Evolutionary conservation across 2,888 invertebrate species (phyloP), one percentile per base, ranked within the genome.

Genomic region (Agrochola lota): DNA sequence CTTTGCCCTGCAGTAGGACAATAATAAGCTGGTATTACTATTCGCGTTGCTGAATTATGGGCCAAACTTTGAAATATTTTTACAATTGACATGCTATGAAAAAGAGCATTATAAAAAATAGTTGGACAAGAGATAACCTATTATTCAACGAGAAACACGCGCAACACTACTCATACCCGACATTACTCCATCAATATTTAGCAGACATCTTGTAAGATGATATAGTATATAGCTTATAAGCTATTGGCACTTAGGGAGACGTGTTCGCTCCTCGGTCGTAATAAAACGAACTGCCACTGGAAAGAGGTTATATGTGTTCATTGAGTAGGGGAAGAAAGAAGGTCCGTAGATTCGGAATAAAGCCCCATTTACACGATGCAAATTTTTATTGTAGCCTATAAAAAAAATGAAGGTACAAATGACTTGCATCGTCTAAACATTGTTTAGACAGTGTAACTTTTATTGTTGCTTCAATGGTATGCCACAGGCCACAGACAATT

Each of bases 231-330:
- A 77, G 83, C 71, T 85, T 86, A 80, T 81, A 87, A 81, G 80
- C 70, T 74, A 89, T 87, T 84, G 91, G 76, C 90, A 85, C 83
- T 91, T 89, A 87, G 88, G 86, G 83, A 78, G 85, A 85, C 84
- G 81, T 80, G 84, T 81, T 88, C 77, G 73, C 77, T 85, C 85
- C 90, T 72, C 64, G 75, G 74, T 78, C 64, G 81, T 79, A 77
- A 88, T 90, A 89, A 90, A 90, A 84, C 76, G 81, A 79, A 84
- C 83, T 80, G 67, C 74, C 67, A 70, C 62, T 71, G 52, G 63
- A 77, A 88, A 82, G 80, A 86, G 85, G 67, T 81, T 70, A 68
- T 77, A 20, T 71, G 59, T 71, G 64, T n/a, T n/a, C 46, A 62
- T 40, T 60, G 49, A 49, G 3, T 15, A 78, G n/a, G 12, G 23